These are phyloP conservation scores for Drosophila hydei DNA, from an alignment of 1,140 invertebrate genomes.

Conservation along the genomic window DNA sequence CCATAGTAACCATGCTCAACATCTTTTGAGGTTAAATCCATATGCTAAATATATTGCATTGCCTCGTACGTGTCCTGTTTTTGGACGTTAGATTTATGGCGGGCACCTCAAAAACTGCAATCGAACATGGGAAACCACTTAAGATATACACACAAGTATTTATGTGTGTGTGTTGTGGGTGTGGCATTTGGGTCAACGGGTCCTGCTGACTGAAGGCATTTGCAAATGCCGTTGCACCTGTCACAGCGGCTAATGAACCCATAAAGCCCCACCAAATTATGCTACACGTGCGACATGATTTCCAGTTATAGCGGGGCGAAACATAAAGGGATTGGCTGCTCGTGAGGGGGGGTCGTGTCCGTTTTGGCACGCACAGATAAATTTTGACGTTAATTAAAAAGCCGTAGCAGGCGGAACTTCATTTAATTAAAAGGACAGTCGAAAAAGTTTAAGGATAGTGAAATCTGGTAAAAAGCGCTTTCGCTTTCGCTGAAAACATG, in stretches of 20 bases:
- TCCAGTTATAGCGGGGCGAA: neutral
- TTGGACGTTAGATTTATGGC: slow-evolving; percentile 62
- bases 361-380: slow-evolving; percentile 64
- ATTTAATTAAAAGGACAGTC: slow-evolving; percentile 72
- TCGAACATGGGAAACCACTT: slow-evolving; percentile 78
- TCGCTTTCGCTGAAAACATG: slow-evolving; percentile 6
- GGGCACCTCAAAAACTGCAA: slow-evolving; percentile 60
- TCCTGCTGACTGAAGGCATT: slow-evolving; percentile 21
- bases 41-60: slow-evolving; percentile 37
- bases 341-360: neutral
- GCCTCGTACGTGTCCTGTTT: slow-evolving; percentile 39
- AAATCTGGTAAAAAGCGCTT: slow-evolving; percentile 62
- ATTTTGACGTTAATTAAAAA: slow-evolving; percentile 76
- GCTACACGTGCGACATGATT: slow-evolving; percentile 73
- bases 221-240: slow-evolving; percentile 40
- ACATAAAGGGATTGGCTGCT: neutral
- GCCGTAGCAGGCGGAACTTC: slow-evolving; percentile 39
- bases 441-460: slow-evolving; percentile 40
- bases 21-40: slow-evolving; percentile 32
- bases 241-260: slow-evolving; percentile 75
- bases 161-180: slow-evolving; percentile 21
- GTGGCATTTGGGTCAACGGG: slow-evolving; percentile 58
- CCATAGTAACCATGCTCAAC: neutral
- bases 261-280: slow-evolving; percentile 62
- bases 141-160: slow-evolving; percentile 22